phyloP scores from a whole-genome alignment of 2,888 invertebrate species.

The Germaria angustata region DNA sequence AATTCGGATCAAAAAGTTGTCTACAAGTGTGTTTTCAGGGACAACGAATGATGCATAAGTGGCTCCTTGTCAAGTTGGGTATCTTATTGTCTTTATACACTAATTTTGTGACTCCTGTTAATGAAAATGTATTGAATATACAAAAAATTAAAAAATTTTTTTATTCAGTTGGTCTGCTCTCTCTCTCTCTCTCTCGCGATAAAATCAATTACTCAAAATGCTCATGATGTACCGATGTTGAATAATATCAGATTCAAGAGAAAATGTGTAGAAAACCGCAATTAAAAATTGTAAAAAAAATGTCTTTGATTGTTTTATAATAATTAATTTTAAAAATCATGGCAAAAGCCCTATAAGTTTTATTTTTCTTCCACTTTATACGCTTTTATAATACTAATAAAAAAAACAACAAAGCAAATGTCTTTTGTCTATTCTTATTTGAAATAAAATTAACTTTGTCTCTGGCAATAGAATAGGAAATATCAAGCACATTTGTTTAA shows the following conservation, averaged over 20 bases:
- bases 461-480: background rate
- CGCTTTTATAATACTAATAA: background rate
- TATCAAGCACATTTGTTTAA: background rate
- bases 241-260: too few relatives aligned
- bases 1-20: too few relatives aligned
- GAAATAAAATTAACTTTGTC: background rate
- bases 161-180: slow-evolving; percentile 31
- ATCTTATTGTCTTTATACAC: too few relatives aligned
- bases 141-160: too few relatives aligned
- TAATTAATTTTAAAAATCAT: background rate
- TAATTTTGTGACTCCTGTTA: too few relatives aligned
- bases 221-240: slow-evolving; percentile 41
- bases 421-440: background rate
- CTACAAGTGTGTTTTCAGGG: too few relatives aligned
- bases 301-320: slow-evolving; percentile 19
- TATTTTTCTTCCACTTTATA: background rate
- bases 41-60: too few relatives aligned
- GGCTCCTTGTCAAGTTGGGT: too few relatives aligned
- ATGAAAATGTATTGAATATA: too few relatives aligned
- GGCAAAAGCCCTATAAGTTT: background rate
- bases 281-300: slow-evolving; percentile 35
- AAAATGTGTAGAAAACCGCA: slow-evolving; percentile 29
- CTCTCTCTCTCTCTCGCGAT: too few relatives aligned
- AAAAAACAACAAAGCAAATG: background rate
- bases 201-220: too few relatives aligned